Evolutionary conservation across 23 tunicate genomes (phyloP).

Genomic region (Aplidium turbinatum): DNA sequence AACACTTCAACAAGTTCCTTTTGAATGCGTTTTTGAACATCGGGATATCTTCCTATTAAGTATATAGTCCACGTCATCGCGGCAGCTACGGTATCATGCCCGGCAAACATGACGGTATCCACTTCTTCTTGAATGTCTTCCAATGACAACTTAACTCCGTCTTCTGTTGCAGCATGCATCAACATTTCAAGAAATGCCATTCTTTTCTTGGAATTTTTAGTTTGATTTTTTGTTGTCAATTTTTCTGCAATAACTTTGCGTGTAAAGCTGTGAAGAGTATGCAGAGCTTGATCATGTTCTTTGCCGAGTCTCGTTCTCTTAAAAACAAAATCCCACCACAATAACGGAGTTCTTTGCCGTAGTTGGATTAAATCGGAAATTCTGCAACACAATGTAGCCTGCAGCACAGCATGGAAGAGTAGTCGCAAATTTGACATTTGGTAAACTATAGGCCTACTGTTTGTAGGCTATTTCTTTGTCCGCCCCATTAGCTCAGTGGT

Average conservation of each 20-base stretch:
- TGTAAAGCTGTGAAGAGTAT: constrained; percentile 42
- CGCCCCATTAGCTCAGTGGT: too few species aligned
- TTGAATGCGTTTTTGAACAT: too few species aligned
- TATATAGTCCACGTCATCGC: constrained; percentile 48
- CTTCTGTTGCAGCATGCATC: constrained; percentile 52
- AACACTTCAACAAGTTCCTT: too few species aligned
- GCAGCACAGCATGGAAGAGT: too few species aligned
- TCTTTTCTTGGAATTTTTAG: neutral
- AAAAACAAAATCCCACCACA: constrained; percentile 47
- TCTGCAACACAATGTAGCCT: too few species aligned
- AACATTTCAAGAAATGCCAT: constrained; percentile 81
- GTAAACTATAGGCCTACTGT: too few species aligned
- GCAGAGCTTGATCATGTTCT: constrained; percentile 14
- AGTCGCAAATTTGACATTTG: too few species aligned
- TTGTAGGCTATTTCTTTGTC: too few species aligned
- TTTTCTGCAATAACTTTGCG: constrained; percentile 27
- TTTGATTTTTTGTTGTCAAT: constrained; percentile 9
- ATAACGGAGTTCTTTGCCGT: constrained; percentile 58
- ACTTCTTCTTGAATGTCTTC: constrained; percentile 49
- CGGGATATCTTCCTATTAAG: too few species aligned
- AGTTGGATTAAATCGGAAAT: constrained; percentile 35
- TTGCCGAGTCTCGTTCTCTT: constrained; percentile 10
- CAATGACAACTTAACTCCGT: constrained; percentile 52
- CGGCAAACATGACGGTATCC: constrained; percentile 61
- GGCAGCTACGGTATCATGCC: constrained; percentile 63